A percentile compares a stretch with the other conserved stretches of the same genome.
Evolutionary conservation across 2,113 vertebrate genomes (phyloP).

Genomic region (Aphelocoma coerulescens): DNA sequence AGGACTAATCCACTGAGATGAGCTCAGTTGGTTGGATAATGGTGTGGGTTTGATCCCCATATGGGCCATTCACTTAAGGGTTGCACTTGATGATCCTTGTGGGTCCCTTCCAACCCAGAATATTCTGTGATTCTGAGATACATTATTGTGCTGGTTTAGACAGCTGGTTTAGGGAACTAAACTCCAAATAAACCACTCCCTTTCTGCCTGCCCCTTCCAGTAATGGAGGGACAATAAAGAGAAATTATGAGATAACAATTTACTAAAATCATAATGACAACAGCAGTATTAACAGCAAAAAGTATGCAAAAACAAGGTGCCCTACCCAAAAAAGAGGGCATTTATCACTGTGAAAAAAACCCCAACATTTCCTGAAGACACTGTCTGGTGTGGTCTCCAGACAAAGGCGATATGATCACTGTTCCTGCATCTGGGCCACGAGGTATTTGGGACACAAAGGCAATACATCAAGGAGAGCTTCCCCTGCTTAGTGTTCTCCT

Average conservation of each 20-base stretch:
- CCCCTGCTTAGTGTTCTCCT: fast-evolving
- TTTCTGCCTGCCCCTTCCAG: neutral
- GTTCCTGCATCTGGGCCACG: neutral
- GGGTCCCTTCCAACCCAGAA: neutral
- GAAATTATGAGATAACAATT: neutral
- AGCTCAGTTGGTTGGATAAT: neutral
- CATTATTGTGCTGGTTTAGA: neutral
- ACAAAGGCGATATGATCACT: neutral
- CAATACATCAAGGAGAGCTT: neutral
- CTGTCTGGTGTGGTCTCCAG: neutral
- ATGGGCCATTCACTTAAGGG: neutral
- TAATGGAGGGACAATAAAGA: neutral
- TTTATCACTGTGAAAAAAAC: neutral
- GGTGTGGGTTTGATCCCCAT: neutral
- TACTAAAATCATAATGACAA: neutral
- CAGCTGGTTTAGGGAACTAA: neutral
- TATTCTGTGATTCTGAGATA: neutral
- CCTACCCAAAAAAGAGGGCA: neutral
- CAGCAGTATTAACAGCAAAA: neutral
- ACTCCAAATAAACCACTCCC: neutral
- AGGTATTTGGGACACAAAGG: neutral
- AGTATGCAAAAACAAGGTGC: neutral
- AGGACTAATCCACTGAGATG: neutral
- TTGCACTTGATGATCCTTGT: neutral
- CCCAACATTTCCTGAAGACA: neutral